Evolutionary conservation across 2,113 vertebrate genomes (phyloP).

Genomic region (Pangasianodon gigas): DNA sequence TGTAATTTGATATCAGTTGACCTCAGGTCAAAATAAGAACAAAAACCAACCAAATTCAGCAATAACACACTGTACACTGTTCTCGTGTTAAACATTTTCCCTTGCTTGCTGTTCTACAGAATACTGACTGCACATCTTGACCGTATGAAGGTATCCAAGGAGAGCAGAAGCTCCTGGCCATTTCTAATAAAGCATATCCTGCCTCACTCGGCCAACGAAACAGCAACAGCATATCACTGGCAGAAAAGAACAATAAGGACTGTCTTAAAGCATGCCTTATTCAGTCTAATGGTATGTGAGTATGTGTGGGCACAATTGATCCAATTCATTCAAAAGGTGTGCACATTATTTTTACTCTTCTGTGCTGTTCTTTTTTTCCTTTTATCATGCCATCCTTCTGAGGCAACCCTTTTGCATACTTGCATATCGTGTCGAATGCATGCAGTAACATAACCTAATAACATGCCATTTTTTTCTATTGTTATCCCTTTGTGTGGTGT

Average conservation of each 20-base stretch:
- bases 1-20: neutral
- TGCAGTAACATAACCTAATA: slow-evolving; percentile 79
- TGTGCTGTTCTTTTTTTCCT: slow-evolving; percentile 87
- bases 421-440: slow-evolving; percentile 80
- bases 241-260: slow-evolving; percentile 84
- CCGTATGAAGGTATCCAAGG: slow-evolving; percentile 67
- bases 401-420: slow-evolving; percentile 65
- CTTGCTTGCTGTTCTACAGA: slow-evolving; percentile 65
- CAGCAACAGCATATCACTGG: slow-evolving; percentile 78
- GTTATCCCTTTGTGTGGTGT: slow-evolving; percentile 66
- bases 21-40: neutral
- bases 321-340: slow-evolving; percentile 83
- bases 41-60: neutral
- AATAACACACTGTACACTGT: neutral
- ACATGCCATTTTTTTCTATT: slow-evolving; percentile 64
- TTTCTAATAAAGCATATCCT: slow-evolving; percentile 72
- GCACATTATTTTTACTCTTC: slow-evolving; percentile 83
- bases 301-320: slow-evolving; percentile 83
- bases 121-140: slow-evolving; percentile 70
- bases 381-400: slow-evolving; percentile 68
- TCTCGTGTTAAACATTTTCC: neutral
- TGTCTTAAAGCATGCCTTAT: slow-evolving; percentile 98
- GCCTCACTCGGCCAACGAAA: slow-evolving; percentile 70
- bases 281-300: slow-evolving; percentile 83
- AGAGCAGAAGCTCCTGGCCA: slow-evolving; percentile 62